Conservation (phyloP, 1,140 invertebrate species). For the Trichogramma pretiosum region DNA sequence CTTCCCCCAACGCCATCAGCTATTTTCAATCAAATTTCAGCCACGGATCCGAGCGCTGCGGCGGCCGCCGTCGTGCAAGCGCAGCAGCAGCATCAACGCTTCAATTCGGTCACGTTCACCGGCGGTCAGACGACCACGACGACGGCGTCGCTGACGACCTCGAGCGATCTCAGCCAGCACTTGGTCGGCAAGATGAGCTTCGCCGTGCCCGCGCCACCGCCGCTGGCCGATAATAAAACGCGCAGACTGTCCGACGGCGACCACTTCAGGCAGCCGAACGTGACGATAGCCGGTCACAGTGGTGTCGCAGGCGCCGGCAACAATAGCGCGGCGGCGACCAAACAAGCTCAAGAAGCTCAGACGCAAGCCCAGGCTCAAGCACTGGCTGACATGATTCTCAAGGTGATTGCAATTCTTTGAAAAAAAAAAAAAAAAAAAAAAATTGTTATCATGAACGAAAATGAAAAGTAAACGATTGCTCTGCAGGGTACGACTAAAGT, state of each 20-base stretch:
- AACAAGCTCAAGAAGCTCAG: conserved; percentile 49
- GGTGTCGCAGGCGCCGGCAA: conserved; percentile 28
- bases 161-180: conserved; percentile 34
- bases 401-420: conserved; percentile 23
- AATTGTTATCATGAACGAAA: too few relatives aligned
- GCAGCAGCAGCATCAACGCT: conserved; percentile 38
- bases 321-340: conserved; percentile 26
- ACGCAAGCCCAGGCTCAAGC: conserved; percentile 47
- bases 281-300: conserved; percentile 40
- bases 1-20: too few relatives aligned
- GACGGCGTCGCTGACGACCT: conserved; percentile 8
- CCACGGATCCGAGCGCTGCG: conserved; percentile 46
- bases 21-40: too few relatives aligned
- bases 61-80: too few relatives aligned
- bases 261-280: conserved; percentile 50
- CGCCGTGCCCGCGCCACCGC: conserved; percentile 52
- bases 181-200: conserved; percentile 49
- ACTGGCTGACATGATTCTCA: conserved; percentile 42
- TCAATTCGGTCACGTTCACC: conserved; percentile 42
- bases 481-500: conserved; percentile 57
- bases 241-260: conserved; percentile 57
- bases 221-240: conserved; percentile 46
- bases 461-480: not conserved
- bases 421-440: not conserved
- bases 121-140: conserved; percentile 31